These are phyloP conservation scores for Leptogaster cylindrica DNA, from an alignment of 2,888 invertebrate genomes.

Conservation along the genomic window DNA sequence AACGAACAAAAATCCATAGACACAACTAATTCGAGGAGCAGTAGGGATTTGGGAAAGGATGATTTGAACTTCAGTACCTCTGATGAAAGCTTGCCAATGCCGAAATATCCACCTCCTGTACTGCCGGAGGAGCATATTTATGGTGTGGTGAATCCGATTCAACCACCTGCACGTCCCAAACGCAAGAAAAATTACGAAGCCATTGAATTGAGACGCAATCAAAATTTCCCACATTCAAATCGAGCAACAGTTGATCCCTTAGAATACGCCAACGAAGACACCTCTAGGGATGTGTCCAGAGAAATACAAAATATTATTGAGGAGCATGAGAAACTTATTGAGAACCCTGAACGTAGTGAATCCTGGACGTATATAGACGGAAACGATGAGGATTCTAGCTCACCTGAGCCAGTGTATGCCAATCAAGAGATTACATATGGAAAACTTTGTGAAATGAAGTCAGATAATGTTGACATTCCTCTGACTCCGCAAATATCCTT, in stretches of 20 bases:
- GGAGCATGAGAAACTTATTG: conserved; percentile 52
- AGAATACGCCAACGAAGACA: conserved; percentile 53
- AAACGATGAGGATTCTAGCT: conserved; percentile 48
- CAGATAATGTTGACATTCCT: conserved; percentile 46
- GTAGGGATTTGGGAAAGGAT: neutral
- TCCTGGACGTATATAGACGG: conserved; percentile 60
- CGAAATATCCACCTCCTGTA: conserved; percentile 56
- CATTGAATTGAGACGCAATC: conserved; percentile 53
- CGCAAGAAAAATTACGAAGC: conserved; percentile 57
- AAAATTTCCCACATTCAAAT: conserved; percentile 46
- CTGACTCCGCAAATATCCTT: neutral
- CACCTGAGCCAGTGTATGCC: conserved; percentile 59
- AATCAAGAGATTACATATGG: conserved; percentile 61
- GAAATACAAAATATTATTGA: conserved; percentile 54
- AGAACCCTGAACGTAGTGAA: conserved; percentile 59
- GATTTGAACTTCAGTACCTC: conserved; percentile 19
- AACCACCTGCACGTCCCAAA: conserved; percentile 55
- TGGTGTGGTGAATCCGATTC: conserved; percentile 52
- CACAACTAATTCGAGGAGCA: neutral
- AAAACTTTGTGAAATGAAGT: conserved; percentile 58
- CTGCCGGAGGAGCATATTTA: conserved; percentile 51
- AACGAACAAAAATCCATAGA: neutral
- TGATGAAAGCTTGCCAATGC: conserved; percentile 54
- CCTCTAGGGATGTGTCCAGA: conserved; percentile 52
- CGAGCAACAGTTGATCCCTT: conserved; percentile 55